phyloP scores from a whole-genome alignment of 1,140 invertebrate genomes.

The Apolygus lucorum region DNA sequence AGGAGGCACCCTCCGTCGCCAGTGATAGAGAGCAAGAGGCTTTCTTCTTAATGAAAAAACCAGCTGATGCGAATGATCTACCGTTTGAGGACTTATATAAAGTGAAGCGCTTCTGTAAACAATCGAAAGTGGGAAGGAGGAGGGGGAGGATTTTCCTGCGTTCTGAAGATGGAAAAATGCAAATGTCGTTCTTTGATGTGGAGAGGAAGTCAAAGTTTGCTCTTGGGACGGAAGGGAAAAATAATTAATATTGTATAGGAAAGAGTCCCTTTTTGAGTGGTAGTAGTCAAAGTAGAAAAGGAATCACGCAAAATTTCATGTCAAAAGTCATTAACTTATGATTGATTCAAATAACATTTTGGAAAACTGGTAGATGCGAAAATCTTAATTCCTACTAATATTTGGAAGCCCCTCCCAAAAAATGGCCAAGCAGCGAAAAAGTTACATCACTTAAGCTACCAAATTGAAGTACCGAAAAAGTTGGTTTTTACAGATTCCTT shows the following conservation, averaged over 20 bases:
- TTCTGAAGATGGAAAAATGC: constrained; percentile 12
- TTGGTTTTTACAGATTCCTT: too few species aligned
- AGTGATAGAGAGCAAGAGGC: not conserved
- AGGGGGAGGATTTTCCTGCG: not conserved
- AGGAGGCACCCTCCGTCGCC: not conserved
- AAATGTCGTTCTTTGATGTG: constrained; percentile 7
- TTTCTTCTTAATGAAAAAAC: constrained; percentile 17
- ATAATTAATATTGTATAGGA: constrained; percentile 16
- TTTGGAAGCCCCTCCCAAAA: too few species aligned
- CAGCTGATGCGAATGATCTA: constrained; percentile 16
- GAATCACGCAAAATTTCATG: too few species aligned
- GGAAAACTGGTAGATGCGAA: too few species aligned
- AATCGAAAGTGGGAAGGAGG: not conserved
- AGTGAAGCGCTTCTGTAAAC: constrained; percentile 8
- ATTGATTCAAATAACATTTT: too few species aligned
- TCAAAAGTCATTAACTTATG: too few species aligned
- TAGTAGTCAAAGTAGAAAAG: too few species aligned
- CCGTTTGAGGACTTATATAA: constrained; percentile 15
- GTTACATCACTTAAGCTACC: too few species aligned
- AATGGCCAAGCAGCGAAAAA: too few species aligned
- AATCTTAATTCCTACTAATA: too few species aligned
- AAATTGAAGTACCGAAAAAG: too few species aligned
- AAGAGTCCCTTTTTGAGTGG: too few species aligned
- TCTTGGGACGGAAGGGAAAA: not conserved
- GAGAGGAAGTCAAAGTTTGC: constrained; percentile 13